These are phyloP conservation scores for Bucorvus abyssinicus DNA, from an alignment of 2,797 vertebrate genomes.

Conservation along the genomic window DNA sequence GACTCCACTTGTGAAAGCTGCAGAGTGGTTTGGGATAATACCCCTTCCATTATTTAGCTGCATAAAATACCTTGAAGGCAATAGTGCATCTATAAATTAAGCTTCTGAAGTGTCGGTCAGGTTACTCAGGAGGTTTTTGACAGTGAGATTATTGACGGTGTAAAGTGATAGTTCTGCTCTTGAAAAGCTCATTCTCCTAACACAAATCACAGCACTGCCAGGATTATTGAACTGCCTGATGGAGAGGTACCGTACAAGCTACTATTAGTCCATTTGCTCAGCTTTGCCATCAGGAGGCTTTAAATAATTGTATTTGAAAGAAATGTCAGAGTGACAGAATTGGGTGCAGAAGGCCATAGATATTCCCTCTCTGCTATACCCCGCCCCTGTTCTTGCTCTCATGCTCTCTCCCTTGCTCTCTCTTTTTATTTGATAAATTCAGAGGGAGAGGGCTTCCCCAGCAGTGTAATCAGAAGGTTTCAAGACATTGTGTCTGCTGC, in stretches of 20 bases:
- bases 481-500: slow-evolving; percentile 8
- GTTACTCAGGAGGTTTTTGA: slow-evolving; percentile 32
- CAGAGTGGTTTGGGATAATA: slow-evolving; percentile 42
- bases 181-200: slow-evolving; percentile 54
- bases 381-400: neutral
- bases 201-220: slow-evolving; percentile 58
- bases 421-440: neutral
- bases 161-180: slow-evolving; percentile 59
- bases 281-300: slow-evolving; percentile 54
- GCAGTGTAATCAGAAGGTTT: slow-evolving; percentile 16
- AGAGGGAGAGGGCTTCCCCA: slow-evolving; percentile 11
- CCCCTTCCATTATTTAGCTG: slow-evolving; percentile 61
- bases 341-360: slow-evolving; percentile 44
- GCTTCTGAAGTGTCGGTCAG: slow-evolving; percentile 19
- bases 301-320: slow-evolving; percentile 69
- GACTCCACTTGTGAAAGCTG: slow-evolving; percentile 23
- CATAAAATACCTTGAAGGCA: slow-evolving; percentile 66
- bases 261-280: slow-evolving; percentile 61
- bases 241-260: slow-evolving; percentile 48
- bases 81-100: slow-evolving; percentile 62
- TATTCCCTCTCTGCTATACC: neutral
- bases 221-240: slow-evolving; percentile 64
- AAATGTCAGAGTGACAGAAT: slow-evolving; percentile 56
- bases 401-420: neutral
- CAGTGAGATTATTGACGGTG: slow-evolving; percentile 61